Evolutionary conservation across 2,797 vertebrate species (phyloP), one percentile per base, ranked within the genome.

Genomic region (Ceryle rudis): DNA sequence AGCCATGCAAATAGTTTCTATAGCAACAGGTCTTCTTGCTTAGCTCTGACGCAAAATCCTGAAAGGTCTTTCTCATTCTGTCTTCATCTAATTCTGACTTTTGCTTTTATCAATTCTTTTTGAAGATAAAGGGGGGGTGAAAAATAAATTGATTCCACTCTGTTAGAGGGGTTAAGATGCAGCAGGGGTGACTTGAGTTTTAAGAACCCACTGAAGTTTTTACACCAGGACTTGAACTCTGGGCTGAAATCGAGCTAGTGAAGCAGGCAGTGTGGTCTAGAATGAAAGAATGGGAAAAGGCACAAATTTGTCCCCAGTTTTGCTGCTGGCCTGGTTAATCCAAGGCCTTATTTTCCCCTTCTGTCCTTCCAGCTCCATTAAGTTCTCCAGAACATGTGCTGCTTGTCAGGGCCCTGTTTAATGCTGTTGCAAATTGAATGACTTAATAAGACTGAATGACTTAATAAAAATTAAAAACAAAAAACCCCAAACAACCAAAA

Each of bases 1-100:
- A 96, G 95, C 91, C 73, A 91, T 94, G 72, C 92, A 95, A 97
- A 97, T 95, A 92, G 97, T 98, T 97, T 97, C 98, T 97, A 97
- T 98, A 98, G 97, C 95, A 98, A 98, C 97, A 97, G 62, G 93
- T 96, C 31, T 81, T 85, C 82, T 91, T 66, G 85, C 91, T 74
- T n/a, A 23, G 88, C 86, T 95, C 82, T 97, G 93, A 97, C 89
- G 93, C 95, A 96, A 86, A 88, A 83, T 95, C 94, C 92, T 61
- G 61, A 94, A 97, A 93, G 87, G 83, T 93, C 89, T 87, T 91
- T 93, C 80, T 88, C 80, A 1, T 96, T 92, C 72, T 35, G 33
- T 70, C 94, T 93, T 87, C 74, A 65, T 82, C 57, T 41, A 39
- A 14, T 94, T 81, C 54, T 52, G 58, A 46, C 58, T 82, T 89